These are phyloP conservation scores for Arenaria interpres DNA, from an alignment of 2,113 vertebrate genomes.

Conservation along the genomic window DNA sequence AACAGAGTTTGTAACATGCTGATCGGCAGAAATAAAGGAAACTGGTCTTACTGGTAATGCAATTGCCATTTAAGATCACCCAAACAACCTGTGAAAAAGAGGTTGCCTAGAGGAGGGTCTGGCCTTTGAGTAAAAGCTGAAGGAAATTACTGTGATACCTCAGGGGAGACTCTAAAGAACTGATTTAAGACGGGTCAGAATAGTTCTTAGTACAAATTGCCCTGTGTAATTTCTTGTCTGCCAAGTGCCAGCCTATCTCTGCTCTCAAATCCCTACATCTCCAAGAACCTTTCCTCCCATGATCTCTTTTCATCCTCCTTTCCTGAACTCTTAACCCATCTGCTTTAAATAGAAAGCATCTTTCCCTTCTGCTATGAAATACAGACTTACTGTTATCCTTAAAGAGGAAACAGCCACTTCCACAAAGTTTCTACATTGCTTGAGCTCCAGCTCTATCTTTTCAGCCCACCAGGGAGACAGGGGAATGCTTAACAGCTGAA, in stretches of 20 bases:
- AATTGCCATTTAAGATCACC: not conserved
- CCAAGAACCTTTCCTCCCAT: not conserved
- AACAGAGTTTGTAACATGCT: not conserved
- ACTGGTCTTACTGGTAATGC: not conserved
- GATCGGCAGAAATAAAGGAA: not conserved
- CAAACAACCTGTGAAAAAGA: not conserved
- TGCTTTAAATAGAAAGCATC: not conserved
- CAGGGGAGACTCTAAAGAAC: not conserved
- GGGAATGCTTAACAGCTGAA: not conserved
- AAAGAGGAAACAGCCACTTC: not conserved
- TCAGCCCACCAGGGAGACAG: not conserved
- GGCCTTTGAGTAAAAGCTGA: slow-evolving; percentile 17
- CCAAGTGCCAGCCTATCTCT: not conserved
- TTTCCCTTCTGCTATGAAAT: not conserved
- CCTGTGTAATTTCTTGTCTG: not conserved
- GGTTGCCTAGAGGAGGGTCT: slow-evolving; percentile 16
- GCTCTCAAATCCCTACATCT: not conserved
- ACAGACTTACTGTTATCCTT: not conserved
- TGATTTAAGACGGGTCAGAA: not conserved
- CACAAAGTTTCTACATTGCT: not conserved
- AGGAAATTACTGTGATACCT: slow-evolving; percentile 32
- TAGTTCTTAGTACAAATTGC: slow-evolving; percentile 1
- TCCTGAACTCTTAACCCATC: not conserved
- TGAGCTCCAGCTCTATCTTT: not conserved
- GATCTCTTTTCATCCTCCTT: not conserved